Evolutionary conservation across 1,140 invertebrate species (phyloP).

Genomic region (Drosophila mauritiana): DNA sequence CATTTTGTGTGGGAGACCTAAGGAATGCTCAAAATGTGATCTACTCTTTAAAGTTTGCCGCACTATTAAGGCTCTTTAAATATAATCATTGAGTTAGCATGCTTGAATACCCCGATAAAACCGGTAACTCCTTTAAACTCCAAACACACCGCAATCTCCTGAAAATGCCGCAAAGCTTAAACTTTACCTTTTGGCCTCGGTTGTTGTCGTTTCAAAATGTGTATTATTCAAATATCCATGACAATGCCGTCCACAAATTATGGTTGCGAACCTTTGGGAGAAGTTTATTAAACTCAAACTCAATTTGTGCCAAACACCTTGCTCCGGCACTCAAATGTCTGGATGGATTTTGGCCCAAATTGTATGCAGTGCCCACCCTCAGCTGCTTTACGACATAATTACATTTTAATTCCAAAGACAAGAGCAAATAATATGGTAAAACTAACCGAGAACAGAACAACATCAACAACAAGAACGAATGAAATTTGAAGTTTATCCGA

Average conservation of each 20-base stretch:
- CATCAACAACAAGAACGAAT: constrained; percentile 47
- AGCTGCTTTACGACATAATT: constrained; percentile 72
- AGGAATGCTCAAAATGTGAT: not conserved
- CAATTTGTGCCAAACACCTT: constrained; percentile 35
- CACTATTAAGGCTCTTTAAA: not conserved
- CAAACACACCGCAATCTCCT: not conserved
- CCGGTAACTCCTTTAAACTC: not conserved
- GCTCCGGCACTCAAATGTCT: constrained; percentile 3
- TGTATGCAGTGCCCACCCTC: constrained; percentile 59
- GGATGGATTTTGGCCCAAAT: constrained; percentile 37
- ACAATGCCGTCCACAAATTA: constrained; percentile 44
- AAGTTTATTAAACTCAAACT: constrained; percentile 58
- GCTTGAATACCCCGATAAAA: not conserved
- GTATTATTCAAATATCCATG: constrained; percentile 48
- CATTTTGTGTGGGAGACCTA: constrained; percentile 7
- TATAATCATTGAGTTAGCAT: not conserved
- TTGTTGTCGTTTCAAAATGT: constrained; percentile 2
- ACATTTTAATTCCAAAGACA: constrained; percentile 76
- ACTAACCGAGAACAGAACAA: constrained; percentile 24
- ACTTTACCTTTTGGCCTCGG: not conserved
- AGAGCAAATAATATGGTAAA: constrained; percentile 54
- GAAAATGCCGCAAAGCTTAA: not conserved
- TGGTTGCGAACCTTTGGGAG: constrained; percentile 12
- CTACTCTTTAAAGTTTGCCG: not conserved
- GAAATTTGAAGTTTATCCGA: constrained; percentile 64